Conservation (phyloP, 2,113 vertebrate genomes). For the Pterophyllum scalare region DNA sequence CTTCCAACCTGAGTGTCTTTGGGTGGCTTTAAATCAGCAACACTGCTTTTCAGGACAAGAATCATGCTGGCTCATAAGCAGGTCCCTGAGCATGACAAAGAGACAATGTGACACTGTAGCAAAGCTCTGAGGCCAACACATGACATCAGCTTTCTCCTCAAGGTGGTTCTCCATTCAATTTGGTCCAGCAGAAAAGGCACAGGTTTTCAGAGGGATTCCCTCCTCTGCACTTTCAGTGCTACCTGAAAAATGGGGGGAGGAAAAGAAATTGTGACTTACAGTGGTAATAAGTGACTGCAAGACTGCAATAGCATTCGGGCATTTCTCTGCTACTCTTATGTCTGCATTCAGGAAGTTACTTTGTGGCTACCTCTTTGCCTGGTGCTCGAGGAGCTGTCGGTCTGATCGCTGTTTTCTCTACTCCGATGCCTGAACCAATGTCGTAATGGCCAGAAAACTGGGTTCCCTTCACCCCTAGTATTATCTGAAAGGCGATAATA, state of each 20-base stretch:
- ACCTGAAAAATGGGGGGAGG: constrained; percentile 43
- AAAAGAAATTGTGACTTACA: background rate
- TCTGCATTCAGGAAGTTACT: background rate
- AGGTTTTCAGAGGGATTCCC: constrained; percentile 74
- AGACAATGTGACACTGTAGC: background rate
- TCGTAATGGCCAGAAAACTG: constrained; percentile 61
- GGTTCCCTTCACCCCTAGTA: constrained; percentile 40
- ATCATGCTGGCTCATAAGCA: background rate
- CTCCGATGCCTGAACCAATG: constrained; percentile 62
- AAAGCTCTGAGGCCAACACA: background rate
- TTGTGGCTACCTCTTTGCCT: constrained; percentile 67
- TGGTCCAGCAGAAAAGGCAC: constrained; percentile 13
- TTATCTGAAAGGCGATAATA: constrained; percentile 74
- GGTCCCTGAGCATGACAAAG: constrained; percentile 8
- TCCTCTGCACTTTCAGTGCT: constrained; percentile 65
- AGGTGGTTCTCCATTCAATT: constrained; percentile 12
- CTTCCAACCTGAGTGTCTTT: background rate
- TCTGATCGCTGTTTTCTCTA: constrained; percentile 41
- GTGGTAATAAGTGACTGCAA: background rate
- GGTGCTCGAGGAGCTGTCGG: constrained; percentile 32
- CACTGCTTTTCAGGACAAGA: background rate
- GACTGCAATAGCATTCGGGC: background rate
- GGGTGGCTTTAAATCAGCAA: background rate
- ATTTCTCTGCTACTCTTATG: background rate
- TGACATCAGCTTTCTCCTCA: constrained; percentile 32